Evolutionary conservation across 2,888 invertebrate genomes (phyloP).

Genomic region (Drosophila algonquin): DNA sequence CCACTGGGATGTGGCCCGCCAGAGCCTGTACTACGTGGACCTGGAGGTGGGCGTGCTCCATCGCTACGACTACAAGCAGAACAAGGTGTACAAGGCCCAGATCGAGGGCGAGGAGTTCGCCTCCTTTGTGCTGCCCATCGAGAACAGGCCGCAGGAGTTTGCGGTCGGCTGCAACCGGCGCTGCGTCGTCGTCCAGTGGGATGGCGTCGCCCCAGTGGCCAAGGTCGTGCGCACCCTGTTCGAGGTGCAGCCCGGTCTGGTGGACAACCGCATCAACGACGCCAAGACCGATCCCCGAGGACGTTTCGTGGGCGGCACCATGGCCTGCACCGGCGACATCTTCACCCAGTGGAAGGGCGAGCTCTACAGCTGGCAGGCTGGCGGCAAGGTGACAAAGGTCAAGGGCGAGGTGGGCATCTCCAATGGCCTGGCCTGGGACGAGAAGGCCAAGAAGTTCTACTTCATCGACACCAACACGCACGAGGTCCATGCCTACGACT

Average conservation of each 20-base stretch:
- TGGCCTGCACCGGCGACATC: conserved; percentile 79
- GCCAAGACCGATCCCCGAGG: conserved; percentile 92
- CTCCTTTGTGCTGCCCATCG: conserved; percentile 87
- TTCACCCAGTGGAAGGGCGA: conserved; percentile 80
- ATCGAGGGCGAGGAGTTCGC: conserved; percentile 84
- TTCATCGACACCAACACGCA: conserved; percentile 89
- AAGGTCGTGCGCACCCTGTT: conserved; percentile 85
- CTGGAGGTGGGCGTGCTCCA: conserved; percentile 83
- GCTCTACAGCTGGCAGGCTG: conserved; percentile 79
- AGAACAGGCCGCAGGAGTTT: conserved; percentile 86
- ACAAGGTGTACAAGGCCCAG: conserved; percentile 85
- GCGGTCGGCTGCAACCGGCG: conserved; percentile 87
- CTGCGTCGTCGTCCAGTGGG: conserved; percentile 87
- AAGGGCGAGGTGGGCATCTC: conserved; percentile 86
- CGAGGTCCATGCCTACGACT: conserved; percentile 89
- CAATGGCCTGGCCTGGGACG: conserved; percentile 92
- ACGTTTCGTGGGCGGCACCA: conserved; percentile 88
- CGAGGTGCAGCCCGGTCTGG: conserved; percentile 85
- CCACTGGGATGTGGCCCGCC: conserved; percentile 87
- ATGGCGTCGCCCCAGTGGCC: conserved; percentile 85
- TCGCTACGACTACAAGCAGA: conserved; percentile 82
- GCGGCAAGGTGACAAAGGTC: conserved; percentile 51
- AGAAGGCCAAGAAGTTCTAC: conserved; percentile 88
- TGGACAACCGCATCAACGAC: conserved; percentile 89
- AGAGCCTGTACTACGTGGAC: conserved; percentile 88